Evolutionary conservation across 2,797 vertebrate species (phyloP).

Genomic region (Phylloscopus collybita): DNA sequence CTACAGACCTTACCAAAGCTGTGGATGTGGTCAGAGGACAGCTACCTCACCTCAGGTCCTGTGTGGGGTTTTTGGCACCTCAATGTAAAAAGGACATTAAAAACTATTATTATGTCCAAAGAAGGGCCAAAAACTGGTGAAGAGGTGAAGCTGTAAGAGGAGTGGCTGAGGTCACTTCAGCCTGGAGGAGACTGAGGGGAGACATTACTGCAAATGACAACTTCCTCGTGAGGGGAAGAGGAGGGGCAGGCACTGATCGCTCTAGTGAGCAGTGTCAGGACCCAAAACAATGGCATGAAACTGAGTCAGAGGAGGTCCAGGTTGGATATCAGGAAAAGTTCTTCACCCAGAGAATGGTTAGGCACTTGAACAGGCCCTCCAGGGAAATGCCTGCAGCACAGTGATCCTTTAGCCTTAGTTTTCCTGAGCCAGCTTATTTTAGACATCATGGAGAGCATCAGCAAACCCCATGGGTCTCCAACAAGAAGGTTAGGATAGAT

Average conservation of each 20-base stretch:
- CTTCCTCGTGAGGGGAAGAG: rapidly evolving
- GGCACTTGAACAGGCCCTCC: background rate
- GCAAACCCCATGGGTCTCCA: background rate
- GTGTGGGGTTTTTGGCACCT: background rate
- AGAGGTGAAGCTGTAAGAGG: background rate
- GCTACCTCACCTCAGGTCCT: background rate
- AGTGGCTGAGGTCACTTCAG: background rate
- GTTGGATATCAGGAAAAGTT: background rate
- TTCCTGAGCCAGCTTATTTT: background rate
- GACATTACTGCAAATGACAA: rapidly evolving
- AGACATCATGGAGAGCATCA: background rate
- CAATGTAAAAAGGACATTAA: background rate
- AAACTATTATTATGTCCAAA: background rate
- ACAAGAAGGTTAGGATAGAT: background rate
- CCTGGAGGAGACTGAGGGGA: background rate
- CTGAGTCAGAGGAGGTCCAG: background rate
- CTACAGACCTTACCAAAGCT: background rate
- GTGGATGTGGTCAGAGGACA: background rate
- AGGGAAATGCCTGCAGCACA: background rate
- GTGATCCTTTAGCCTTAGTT: background rate
- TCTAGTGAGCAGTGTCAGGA: background rate
- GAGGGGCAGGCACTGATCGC: background rate
- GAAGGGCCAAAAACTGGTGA: background rate
- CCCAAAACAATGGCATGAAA: background rate
- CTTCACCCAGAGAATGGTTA: background rate